Evolutionary conservation across 37 sponge, comb jelly and placozoan species (phyloP).

Genomic region (Cliona cf. orientalis): DNA sequence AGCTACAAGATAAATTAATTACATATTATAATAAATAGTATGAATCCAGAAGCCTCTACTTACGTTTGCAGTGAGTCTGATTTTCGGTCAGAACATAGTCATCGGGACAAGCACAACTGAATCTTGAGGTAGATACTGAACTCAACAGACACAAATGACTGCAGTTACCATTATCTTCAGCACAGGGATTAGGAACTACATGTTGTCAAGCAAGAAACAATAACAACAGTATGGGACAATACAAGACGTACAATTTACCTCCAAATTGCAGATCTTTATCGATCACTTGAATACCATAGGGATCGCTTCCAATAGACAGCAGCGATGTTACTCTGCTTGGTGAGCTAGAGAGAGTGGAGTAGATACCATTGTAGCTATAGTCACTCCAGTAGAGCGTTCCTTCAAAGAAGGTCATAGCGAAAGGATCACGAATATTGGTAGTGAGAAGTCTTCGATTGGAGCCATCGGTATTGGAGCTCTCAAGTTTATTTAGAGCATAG

Average conservation of each 20-base stretch:
- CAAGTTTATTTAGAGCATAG: conserved; percentile 12
- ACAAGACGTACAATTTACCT: background rate
- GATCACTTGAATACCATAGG: conserved; percentile 26
- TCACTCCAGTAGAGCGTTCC: conserved; percentile 72
- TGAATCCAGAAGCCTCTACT: background rate
- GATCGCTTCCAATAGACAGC: background rate
- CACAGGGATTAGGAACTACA: conserved; percentile 52
- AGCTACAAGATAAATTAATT: background rate
- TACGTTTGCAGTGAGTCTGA: conserved; percentile 2
- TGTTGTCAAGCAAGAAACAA: background rate
- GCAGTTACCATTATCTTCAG: conserved; percentile 61
- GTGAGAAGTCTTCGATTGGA: conserved; percentile 12
- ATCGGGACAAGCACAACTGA: conserved; percentile 56
- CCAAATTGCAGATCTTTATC: background rate
- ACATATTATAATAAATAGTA: background rate
- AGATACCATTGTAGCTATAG: conserved; percentile 37
- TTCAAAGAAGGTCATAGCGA: conserved; percentile 49
- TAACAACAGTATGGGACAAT: background rate
- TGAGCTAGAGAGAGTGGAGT: background rate
- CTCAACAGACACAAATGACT: conserved; percentile 71
- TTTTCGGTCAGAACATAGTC: conserved; percentile 6
- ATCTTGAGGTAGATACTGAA: background rate
- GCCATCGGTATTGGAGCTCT: conserved; percentile 39
- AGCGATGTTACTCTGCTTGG: background rate
- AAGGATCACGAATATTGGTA: conserved; percentile 42